phyloP scores from a whole-genome alignment of 2,888 invertebrate genomes.

The Amphimallon solstitiale region DNA sequence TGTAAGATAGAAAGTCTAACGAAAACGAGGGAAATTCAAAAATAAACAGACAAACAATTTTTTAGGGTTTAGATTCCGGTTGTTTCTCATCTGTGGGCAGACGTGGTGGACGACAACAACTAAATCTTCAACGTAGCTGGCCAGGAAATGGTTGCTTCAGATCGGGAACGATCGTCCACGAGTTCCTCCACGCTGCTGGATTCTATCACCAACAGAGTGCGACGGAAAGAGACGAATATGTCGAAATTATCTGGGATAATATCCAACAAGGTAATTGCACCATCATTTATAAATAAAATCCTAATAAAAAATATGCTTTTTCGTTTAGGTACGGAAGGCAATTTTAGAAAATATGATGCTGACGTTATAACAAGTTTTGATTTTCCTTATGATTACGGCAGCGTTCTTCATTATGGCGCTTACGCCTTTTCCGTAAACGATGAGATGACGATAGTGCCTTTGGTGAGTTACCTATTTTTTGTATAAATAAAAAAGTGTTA shows the following conservation, averaged over 20 bases:
- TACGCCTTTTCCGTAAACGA: conserved; percentile 76
- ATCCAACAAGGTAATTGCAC: conserved; percentile 67
- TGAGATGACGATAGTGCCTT: conserved; percentile 72
- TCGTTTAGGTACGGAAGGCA: conserved; percentile 66
- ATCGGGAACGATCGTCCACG: conserved; percentile 77
- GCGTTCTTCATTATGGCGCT: conserved; percentile 79
- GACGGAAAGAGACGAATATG: conserved; percentile 79
- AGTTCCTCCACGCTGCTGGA: conserved; percentile 82
- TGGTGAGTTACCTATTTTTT: conserved; percentile 55
- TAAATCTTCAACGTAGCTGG: conserved; percentile 36
- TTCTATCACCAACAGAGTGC: conserved; percentile 88
- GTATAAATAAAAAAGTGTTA: background rate
- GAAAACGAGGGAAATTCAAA: too few species aligned
- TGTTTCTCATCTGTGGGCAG: conserved; percentile 42
- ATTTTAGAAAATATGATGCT: conserved; percentile 75
- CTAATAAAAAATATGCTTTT: too few species aligned
- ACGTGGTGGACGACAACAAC: conserved; percentile 32
- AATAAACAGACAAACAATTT: background rate
- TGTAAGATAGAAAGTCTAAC: too few species aligned
- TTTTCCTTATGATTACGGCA: conserved; percentile 75
- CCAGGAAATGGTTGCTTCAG: conserved; percentile 68
- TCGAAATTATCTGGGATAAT: conserved; percentile 79
- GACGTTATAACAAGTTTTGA: conserved; percentile 73
- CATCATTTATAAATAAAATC: too few species aligned
- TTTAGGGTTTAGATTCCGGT: conserved; percentile 32